Percentiles rank a stretch among this genome's conserved stretches.
Evolutionary conservation across 2,113 vertebrate species (phyloP).

Genomic region (Tretioscincus oriximinensis): DNA sequence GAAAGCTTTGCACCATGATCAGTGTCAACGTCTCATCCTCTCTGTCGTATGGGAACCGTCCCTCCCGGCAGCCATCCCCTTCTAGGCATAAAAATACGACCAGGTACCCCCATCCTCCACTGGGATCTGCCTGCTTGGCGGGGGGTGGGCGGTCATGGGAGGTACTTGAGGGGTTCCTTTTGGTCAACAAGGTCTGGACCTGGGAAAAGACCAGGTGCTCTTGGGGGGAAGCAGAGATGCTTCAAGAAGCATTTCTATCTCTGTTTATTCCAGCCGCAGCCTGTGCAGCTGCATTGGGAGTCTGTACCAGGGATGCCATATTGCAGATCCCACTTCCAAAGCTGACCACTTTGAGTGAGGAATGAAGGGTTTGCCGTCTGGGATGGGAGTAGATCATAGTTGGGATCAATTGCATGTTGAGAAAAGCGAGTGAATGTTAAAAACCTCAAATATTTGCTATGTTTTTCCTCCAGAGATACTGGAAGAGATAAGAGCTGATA

Average conservation of each 20-base stretch:
- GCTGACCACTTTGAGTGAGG: neutral
- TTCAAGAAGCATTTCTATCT: neutral
- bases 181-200: neutral
- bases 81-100: conserved; percentile 58
- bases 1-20: conserved; percentile 67
- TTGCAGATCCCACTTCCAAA: too few relatives aligned
- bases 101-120: neutral
- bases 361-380: neutral
- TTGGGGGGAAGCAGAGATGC: too few relatives aligned
- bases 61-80: conserved; percentile 52
- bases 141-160: neutral
- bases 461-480: neutral
- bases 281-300: neutral
- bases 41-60: conserved; percentile 68
- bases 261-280: neutral
- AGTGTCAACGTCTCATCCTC: conserved; percentile 80
- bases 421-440: too few relatives aligned
- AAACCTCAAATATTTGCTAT: neutral
- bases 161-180: neutral
- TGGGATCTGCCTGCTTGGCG: neutral
- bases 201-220: neutral
- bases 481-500: neutral
- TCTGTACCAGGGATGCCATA: neutral
- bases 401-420: too few relatives aligned
- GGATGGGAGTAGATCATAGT: neutral